phyloP scores from a whole-genome alignment of 2,888 invertebrate genomes.

The Lepidocyrtoides sp. region DNA sequence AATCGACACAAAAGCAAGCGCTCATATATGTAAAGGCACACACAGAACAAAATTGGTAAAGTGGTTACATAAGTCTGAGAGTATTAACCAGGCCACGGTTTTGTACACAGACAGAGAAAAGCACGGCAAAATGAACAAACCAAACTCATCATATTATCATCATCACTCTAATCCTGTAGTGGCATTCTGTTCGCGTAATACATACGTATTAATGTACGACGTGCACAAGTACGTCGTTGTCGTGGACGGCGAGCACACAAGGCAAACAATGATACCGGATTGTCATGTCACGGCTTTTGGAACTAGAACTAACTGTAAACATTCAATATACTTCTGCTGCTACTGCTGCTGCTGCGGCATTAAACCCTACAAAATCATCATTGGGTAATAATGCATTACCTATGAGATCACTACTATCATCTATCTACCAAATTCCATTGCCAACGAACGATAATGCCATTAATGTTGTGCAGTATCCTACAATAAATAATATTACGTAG shows the following conservation, averaged over 20 bases:
- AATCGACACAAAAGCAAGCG: slow-evolving; percentile 19
- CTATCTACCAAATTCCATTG: slow-evolving; percentile 12
- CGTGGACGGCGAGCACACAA: slow-evolving; percentile 1
- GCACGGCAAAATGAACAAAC: not conserved
- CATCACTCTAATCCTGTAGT: not conserved
- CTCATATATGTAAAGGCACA: slow-evolving; percentile 15
- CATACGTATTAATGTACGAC: not conserved
- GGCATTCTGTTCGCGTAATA: not conserved
- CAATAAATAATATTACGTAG: not conserved
- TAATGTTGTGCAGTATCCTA: not conserved
- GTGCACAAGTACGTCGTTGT: not conserved
- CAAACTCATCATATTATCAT: not conserved
- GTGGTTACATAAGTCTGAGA: slow-evolving; percentile 69
- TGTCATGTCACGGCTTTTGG: slow-evolving; percentile 60
- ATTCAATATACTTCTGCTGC: not conserved
- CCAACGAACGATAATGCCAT: slow-evolving; percentile 14
- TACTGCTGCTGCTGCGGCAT: not conserved
- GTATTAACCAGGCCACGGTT: slow-evolving; percentile 74
- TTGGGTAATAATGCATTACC: slow-evolving; percentile 12
- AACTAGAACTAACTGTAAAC: slow-evolving; percentile 57
- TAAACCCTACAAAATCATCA: slow-evolving; percentile 12
- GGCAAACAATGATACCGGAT: slow-evolving; percentile 54
- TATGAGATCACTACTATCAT: not conserved
- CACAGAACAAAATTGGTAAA: slow-evolving; percentile 28
- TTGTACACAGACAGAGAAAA: slow-evolving; percentile 7